Evolutionary conservation across 2,113 vertebrate species (phyloP).

Genomic region (Pachypanchax playfairii): DNA sequence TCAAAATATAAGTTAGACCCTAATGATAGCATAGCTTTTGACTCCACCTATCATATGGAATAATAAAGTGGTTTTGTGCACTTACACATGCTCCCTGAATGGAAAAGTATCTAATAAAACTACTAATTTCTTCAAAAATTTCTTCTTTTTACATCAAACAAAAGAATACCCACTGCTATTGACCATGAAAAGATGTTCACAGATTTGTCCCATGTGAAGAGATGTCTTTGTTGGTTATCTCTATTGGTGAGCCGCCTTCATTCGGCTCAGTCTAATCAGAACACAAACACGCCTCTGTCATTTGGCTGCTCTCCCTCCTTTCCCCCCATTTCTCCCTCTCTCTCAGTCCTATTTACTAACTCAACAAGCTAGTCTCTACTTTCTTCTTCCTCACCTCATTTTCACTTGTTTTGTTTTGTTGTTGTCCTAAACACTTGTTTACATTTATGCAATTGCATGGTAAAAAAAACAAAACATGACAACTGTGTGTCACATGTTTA

Average conservation of each 20-base stretch:
- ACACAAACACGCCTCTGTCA: conserved; percentile 82
- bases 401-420: conserved; percentile 8
- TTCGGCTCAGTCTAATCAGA: conserved; percentile 77
- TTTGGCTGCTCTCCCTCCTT: conserved; percentile 68
- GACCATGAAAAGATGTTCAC: conserved; percentile 71
- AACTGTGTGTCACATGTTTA: conserved; percentile 9
- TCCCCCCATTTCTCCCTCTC: conserved; percentile 23
- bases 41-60: background rate
- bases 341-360: conserved; percentile 48
- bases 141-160: conserved; percentile 42
- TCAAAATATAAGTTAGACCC: conserved; percentile 39
- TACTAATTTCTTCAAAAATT: conserved; percentile 18
- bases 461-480: conserved; percentile 9
- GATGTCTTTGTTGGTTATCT: conserved; percentile 77
- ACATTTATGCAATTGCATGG: background rate
- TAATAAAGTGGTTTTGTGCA: conserved; percentile 3
- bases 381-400: conserved; percentile 29
- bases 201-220: conserved; percentile 70
- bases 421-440: background rate
- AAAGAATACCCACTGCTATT: conserved; percentile 63
- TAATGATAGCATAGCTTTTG: conserved; percentile 29
- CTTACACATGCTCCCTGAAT: background rate
- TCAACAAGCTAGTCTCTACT: conserved; percentile 36
- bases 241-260: conserved; percentile 74
- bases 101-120: conserved; percentile 14